Conservation (phyloP, 2,113 vertebrate genomes). For the Eretmochelys imbricata region DNA sequence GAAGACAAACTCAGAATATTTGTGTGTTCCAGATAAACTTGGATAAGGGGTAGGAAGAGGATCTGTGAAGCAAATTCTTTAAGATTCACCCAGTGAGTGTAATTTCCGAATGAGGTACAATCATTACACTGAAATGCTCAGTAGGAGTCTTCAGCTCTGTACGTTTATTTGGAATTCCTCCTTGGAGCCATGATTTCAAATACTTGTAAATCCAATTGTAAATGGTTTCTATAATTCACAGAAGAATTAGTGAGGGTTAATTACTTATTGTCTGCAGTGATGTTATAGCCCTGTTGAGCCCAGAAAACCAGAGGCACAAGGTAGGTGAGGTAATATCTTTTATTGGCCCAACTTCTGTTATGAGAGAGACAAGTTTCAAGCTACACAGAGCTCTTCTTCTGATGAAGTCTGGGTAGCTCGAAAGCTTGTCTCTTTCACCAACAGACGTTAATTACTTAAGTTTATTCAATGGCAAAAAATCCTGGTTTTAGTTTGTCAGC, state of each 20-base stretch:
- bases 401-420: background rate
- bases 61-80: background rate
- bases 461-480: slow-evolving; percentile 44
- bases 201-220: slow-evolving; percentile 25
- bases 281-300: background rate
- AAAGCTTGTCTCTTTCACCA: background rate
- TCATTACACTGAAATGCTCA: slow-evolving; percentile 46
- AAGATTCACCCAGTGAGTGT: slow-evolving; percentile 36
- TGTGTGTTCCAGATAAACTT: slow-evolving; percentile 15
- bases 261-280: background rate
- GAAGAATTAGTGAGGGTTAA: slow-evolving; percentile 50
- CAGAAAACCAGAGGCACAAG: background rate
- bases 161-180: slow-evolving; percentile 47
- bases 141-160: background rate
- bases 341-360: background rate
- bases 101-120: slow-evolving; percentile 14
- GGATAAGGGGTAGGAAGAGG: slow-evolving; percentile 8
- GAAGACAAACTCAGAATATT: background rate
- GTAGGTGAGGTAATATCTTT: background rate
- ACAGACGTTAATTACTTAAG: background rate
- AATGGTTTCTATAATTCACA: slow-evolving; percentile 19
- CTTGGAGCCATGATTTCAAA: slow-evolving; percentile 32
- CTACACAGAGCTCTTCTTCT: background rate
- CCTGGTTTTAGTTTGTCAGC: slow-evolving; percentile 3
- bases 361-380: background rate